Evolutionary conservation across 2,888 invertebrate genomes (phyloP).

Genomic region (Lepetodrilus schrolli): DNA sequence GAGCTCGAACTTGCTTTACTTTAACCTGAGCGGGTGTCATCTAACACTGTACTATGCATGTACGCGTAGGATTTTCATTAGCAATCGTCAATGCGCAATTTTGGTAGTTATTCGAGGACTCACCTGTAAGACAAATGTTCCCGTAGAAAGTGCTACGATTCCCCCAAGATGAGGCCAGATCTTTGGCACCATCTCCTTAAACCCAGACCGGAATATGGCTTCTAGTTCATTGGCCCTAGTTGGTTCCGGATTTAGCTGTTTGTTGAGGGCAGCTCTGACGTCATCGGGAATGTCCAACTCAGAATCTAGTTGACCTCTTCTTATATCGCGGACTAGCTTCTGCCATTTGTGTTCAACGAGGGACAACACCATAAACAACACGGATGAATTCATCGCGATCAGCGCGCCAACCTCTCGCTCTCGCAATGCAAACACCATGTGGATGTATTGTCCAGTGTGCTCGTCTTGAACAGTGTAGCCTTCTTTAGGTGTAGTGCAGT

Average conservation of each 20-base stretch:
- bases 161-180: neutral
- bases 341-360: neutral
- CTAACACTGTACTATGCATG: too few species aligned
- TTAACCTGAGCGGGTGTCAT: too few species aligned
- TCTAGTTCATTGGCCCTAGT: neutral
- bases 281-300: neutral
- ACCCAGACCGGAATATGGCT: neutral
- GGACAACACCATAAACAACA: neutral
- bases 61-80: too few species aligned
- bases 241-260: neutral
- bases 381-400: neutral
- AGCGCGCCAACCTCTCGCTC: neutral
- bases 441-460: neutral
- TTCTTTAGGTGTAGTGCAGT: neutral
- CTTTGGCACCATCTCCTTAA: neutral
- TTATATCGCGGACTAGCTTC: neutral
- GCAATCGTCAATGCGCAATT: too few species aligned
- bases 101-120: too few species aligned
- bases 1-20: too few species aligned
- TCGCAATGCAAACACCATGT: slow-evolving; percentile 1
- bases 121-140: slow-evolving; percentile 4
- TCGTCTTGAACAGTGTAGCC: neutral
- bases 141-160: neutral
- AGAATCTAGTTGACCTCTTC: neutral
- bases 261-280: neutral